Base-by-base conservation (phyloP, 2,113 vertebrate genomes). In the Indicator indicator region DNA sequence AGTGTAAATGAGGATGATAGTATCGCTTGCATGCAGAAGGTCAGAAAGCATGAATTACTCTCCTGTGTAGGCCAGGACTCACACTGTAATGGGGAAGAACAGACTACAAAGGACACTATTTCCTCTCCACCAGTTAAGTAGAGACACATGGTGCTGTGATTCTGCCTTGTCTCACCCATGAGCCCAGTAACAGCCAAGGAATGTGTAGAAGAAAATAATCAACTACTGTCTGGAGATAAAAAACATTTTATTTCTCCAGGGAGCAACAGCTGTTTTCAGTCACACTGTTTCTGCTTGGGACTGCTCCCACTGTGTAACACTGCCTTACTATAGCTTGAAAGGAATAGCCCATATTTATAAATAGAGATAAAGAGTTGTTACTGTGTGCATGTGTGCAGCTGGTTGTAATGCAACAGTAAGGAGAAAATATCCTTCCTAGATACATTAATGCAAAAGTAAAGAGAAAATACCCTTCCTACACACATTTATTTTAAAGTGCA, bases 241-340 rank as follows among this genome's bases (percentile, higher is more conserved):
- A 84, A 87, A 68, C 62, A 50, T 36, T 86, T 89, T 86, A 92
- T 62, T 92, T 54, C 91, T 94, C 92, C 90, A 38, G 85, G 71
- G 88, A 96, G 78, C 40, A 94, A 80, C 95, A 96, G 95, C 84
- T 94, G 93, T 65, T 94, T 79, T 55, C 89, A 95, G 93, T 73
- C 74, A n/a, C 78, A 73, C 74, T 76, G 6, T 63, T 74, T 80
- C 87, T 89, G 91, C 83, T 83, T 95, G 30, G 80, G 50, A 83
- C 83, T 83, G 91, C 85, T 96, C 95, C 92, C 68, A 79, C 89
- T 72, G 27, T 58, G 15, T 18, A 54, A 54, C 77, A 3, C 54
- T 28, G 87, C 85, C 85, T 72, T 88, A 70, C 88, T 76, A 59
- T 0, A 3, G 59, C 78, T 87, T 80, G 88, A 96, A 87, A 91